These are phyloP conservation scores for Bombus waltoni DNA, from an alignment of 1,140 invertebrate genomes.

Conservation along the genomic window DNA sequence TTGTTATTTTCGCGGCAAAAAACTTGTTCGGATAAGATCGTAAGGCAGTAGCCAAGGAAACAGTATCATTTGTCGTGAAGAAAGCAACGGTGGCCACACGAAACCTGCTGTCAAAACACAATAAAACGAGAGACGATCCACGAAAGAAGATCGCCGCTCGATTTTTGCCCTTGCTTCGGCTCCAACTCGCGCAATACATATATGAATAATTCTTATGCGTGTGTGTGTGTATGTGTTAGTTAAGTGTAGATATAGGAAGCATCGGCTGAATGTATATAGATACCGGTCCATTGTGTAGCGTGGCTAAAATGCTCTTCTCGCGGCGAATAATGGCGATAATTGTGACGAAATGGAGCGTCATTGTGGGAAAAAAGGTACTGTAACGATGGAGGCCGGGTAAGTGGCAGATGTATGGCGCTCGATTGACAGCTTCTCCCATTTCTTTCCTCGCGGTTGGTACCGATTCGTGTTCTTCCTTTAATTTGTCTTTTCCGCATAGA, in stretches of 20 bases:
- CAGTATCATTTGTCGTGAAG: slow-evolving; percentile 1
- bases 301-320: slow-evolving; percentile 72
- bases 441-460: slow-evolving; percentile 50
- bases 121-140: slow-evolving; percentile 73
- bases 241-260: not conserved
- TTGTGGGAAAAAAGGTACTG: slow-evolving; percentile 73
- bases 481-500: not conserved
- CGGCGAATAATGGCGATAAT: slow-evolving; percentile 78
- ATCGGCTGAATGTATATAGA: slow-evolving; percentile 56
- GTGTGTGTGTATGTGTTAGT: not conserved
- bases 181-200: not conserved
- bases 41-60: not conserved
- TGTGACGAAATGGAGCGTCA: slow-evolving; percentile 79
- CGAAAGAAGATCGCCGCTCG: slow-evolving; percentile 46
- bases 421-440: slow-evolving; percentile 78
- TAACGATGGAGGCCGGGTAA: slow-evolving; percentile 74
- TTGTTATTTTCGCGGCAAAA: slow-evolving; percentile 29
- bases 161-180: slow-evolving; percentile 25
- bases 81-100: slow-evolving; percentile 53
- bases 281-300: slow-evolving; percentile 69
- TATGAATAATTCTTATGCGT: not conserved
- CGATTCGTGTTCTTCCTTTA: slow-evolving; percentile 4
- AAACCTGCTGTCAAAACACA: slow-evolving; percentile 78
- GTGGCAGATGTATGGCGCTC: slow-evolving; percentile 77
- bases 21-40: slow-evolving; percentile 54